These are phyloP conservation scores for Taenioides sp. DNA, from an alignment of 2,797 vertebrate species.

Conservation along the genomic window DNA sequence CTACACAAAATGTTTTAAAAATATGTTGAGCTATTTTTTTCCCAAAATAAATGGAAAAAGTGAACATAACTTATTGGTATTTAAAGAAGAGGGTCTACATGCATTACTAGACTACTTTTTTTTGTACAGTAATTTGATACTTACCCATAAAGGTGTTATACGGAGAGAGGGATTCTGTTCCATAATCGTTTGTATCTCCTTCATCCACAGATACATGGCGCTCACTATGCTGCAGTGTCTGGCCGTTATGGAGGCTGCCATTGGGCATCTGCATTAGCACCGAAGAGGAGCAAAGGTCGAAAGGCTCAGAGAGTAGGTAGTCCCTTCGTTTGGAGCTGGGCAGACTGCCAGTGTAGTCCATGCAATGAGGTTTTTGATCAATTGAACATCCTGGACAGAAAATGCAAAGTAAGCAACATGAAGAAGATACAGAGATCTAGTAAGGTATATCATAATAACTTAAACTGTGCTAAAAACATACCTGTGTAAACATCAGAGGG, in stretches of 20 bases:
- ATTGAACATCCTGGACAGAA: slow-evolving; percentile 71
- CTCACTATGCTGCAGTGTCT: slow-evolving; percentile 68
- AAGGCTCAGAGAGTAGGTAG: slow-evolving; percentile 78
- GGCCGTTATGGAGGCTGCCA: slow-evolving; percentile 53
- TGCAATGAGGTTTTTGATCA: slow-evolving; percentile 74
- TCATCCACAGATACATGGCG: slow-evolving; percentile 62
- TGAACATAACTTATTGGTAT: no score
- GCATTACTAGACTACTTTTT: no score
- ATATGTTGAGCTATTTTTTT: neutral
- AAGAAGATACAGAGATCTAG: neutral
- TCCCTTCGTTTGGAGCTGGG: slow-evolving; percentile 80
- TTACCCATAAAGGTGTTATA: slow-evolving; percentile 87
- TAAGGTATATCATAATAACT: neutral
- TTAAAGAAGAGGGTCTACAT: no score
- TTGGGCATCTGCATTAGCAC: slow-evolving; percentile 70
- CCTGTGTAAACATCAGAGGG: slow-evolving; percentile 81
- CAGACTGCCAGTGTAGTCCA: slow-evolving; percentile 75
- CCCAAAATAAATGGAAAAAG: no score
- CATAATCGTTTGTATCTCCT: slow-evolving; percentile 68
- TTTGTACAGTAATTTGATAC: slow-evolving; percentile 34
- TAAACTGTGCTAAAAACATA: slow-evolving; percentile 52
- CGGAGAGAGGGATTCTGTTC: slow-evolving; percentile 63
- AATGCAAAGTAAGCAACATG: neutral
- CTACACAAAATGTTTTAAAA: no score
- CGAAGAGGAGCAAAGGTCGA: slow-evolving; percentile 70